Evolutionary conservation across 2,888 invertebrate species (phyloP), one percentile per base, ranked within the genome.

Genomic region (Bimastos eiseni): DNA sequence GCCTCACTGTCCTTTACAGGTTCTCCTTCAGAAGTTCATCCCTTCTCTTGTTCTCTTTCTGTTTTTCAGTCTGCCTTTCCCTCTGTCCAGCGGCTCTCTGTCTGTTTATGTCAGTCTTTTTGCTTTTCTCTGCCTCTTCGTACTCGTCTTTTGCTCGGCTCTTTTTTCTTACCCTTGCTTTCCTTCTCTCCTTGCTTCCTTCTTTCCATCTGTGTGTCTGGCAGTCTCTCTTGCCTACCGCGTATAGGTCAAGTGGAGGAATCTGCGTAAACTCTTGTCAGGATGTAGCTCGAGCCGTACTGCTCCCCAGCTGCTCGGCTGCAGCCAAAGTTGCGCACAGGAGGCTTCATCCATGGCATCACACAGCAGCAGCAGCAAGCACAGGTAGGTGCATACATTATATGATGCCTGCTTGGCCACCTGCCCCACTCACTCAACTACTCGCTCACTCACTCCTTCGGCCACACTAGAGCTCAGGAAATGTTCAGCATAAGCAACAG

Each of bases 391-490:
- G 24, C 88, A 33, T 38, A 37, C 88, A 88, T 38, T 88, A 36
- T 88, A 36, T 88, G 36, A 88, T 89, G 41, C 89, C 15, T 19
- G 33, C 44, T 44, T 44, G 41, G 36, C 49, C 89, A 44, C 49
- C 41, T 89, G 41, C 49, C 41, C 89, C 86, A 36, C 86, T 89
- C 89, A 38, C 89, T 89, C 89, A 36, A 34, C 17, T 41, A 38
- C 49, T 38, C 89, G n/a, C 89, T 89, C 44, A 8, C 89, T 89
- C 89, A 36, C 89, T 89, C 89, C 24, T 30, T 70, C n/a, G 70
- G 70, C 70, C 70, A n/a, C 70, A n/a, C 8, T 1, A n/a, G 70
- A 70, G 70, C 70, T 70, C 70, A 3, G n/a, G 70, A 70, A 70
- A n/a, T 70, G 5, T 5, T 8, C 30, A 70, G 70, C 70, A 70